Evolutionary conservation across 2,113 vertebrate species (phyloP), one percentile per base, ranked within the genome.

Genomic region (Chinchilla lanigera): DNA sequence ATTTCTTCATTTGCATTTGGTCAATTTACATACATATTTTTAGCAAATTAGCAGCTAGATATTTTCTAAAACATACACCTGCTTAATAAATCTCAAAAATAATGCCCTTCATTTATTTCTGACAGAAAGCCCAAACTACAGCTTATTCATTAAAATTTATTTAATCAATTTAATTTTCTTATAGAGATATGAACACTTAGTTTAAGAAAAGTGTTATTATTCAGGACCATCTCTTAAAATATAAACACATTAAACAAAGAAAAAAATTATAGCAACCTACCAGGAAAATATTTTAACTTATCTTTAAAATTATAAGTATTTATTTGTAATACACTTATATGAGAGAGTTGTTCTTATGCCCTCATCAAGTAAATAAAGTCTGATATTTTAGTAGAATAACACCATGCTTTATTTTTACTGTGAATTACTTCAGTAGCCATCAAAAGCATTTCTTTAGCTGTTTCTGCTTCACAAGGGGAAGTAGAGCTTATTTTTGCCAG

Each of bases 311-410:
- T 97, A 84, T 6, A 96, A 93, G 98, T 96, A 17, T 7, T n/a
- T n/a, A n/a, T n/a, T n/a, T 33, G 22, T 50, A 97, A 41, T 71
- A 98, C 47, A 26, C 10, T 35, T 94, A 67, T 91, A 19, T 95
- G 63, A 82, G 50, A 89, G 96, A 47, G 0, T 89, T 19, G 91
- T 92, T 82, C n/a, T 97, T 92, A 80, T 94, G 93, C 98, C 60
- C 9, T 77, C 65, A 65, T 98, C 90, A 96, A 96, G 86, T 95
- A 97, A 97, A 98, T 97, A 98, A 97, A 98, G 14, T 44, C 63
- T 98, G 97, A 94, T 94, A 97, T 97, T 97, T 98, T 98, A 98
- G 96, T 89, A 97, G 56, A 61, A 96, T 96, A 97, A 97, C 96
- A 67, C 98, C 98, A 98, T 97, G 47, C 90, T 98, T 98, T 98